Percentiles rank a stretch among this genome's conserved stretches.
Evolutionary conservation across 2,797 vertebrate species (phyloP).

Genomic region (Alcedo quadribrachys): DNA sequence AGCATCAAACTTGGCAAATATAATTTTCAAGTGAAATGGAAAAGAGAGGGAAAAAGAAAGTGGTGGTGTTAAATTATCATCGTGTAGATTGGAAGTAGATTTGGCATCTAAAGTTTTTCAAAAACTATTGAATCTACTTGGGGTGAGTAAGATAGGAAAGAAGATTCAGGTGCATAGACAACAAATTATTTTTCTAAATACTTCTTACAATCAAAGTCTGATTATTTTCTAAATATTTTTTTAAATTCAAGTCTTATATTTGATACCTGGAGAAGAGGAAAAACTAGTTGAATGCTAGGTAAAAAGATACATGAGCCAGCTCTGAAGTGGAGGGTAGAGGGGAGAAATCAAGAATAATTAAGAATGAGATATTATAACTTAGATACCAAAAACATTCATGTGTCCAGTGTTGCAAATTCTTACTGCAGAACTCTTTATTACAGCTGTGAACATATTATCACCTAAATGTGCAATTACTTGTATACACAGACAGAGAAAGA

Average conservation of each 20-base stretch:
- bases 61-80: not conserved
- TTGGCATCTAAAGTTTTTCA: not conserved
- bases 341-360: not conserved
- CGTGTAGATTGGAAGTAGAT: not conserved
- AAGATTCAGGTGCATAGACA: not conserved
- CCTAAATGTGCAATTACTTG: not conserved
- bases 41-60: not conserved
- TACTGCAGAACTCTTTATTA: not conserved
- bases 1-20: not conserved
- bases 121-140: not conserved
- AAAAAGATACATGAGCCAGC: not conserved
- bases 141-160: not conserved
- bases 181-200: not conserved
- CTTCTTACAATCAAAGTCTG: not conserved
- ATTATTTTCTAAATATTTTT: not conserved
- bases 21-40: not conserved
- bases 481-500: not conserved
- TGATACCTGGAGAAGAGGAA: not conserved
- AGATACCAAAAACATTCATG: not conserved
- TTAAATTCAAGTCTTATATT: not conserved
- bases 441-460: not conserved
- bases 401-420: not conserved
- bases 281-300: not conserved
- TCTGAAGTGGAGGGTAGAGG: not conserved
- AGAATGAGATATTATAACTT: not conserved